Evolutionary conservation across 2,113 vertebrate species (phyloP), one percentile per base, ranked within the genome.

Genomic region (Opisthocomus hoazin): DNA sequence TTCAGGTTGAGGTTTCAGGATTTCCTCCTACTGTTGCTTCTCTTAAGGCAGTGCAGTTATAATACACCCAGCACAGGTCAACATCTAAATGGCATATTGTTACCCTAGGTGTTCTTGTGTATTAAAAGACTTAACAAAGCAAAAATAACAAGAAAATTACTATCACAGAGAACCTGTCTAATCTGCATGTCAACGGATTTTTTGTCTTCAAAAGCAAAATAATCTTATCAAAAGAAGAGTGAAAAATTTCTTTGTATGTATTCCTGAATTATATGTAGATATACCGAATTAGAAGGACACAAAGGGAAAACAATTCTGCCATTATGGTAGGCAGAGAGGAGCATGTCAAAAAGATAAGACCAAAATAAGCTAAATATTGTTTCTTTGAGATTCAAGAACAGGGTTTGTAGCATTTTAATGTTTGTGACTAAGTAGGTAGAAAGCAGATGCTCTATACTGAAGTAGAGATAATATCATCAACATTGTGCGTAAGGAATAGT

Each of bases 391-490:
- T 74, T 92, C 48, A 82, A 82, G n/a, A 78, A 37, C 22, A 61
- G 13, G 4, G n/a, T 68, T 95, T 96, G 69, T 61, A 91, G 18
- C 37, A 77, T 69, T 89, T 94, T 88, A 90, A 73, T 70, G 12
- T 90, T 92, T 27, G n/a, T 93, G 82, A 94, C 94, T 97, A 94
- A 95, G 76, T 54, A 91, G 54, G 84, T 39, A 94, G 92, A 97
- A 96, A 97, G 69, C 77, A 93, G 94, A 88, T 94, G 94, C 86
- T 94, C 76, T 84, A 93, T 58, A 76, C 58, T 84, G 68, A 82
- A 94, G 34, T 16, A 39, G 57, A 94, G 82, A 89, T 95, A 89
- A 93, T 94, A 95, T 82, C 78, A 94, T 96, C 89, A 94, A 4
- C 0, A 0, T 88, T 93, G 76, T 61, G 81, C 71, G 46, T 84